Base-by-base conservation (phyloP, 2,113 vertebrate species). In the Motacilla alba region DNA sequence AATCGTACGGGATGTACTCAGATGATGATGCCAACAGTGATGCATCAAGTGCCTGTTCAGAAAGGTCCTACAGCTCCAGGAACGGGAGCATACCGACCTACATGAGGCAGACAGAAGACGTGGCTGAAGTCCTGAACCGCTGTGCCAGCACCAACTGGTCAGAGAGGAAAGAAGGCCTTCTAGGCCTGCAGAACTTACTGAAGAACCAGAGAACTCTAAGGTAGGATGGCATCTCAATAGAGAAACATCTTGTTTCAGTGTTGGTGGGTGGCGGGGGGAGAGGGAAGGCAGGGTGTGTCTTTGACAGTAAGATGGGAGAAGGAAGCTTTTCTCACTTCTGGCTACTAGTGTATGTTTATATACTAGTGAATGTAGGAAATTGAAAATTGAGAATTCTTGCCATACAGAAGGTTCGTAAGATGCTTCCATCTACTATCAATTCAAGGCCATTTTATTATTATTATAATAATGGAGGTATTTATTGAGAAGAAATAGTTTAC, bases 101-200 rank as follows among this genome's bases (percentile, higher is more conserved):
- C 74, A 99, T 99, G 99, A 98, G 99, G 26, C 99, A 99, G 97
- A 99, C 99, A 0, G 99, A 99, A 92, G 99, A 99, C 3, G 99
- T 99, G 81, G 99, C 99, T 5, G 99, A 99, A 96, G 99, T 99
- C 91, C 98, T 99, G 56, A 99, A 99, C 87, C 98, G 99, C 73
- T 99, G 99, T 87, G 99, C 99, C 68, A 99, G 99, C 76, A 98
- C 99, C 95, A 99, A 99, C 96, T 99, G 99, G 99, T 99, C 99
- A 31, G 99, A 99, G 95, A 98, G 99, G 94, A 99, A 99, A 69
- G 99, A 99, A 95, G 99, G 99, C 13, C 98, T 99, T 13, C 91
- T 99, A 43, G 99, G 99, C 60, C 98, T 99, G 22, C 99, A 99
- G 85, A 98, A 98, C 26, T 97, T 99, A 47, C n/a, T 99, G 0